These are phyloP conservation scores for Gadopsis marmoratus DNA, from an alignment of 2,797 vertebrate species.

Conservation along the genomic window DNA sequence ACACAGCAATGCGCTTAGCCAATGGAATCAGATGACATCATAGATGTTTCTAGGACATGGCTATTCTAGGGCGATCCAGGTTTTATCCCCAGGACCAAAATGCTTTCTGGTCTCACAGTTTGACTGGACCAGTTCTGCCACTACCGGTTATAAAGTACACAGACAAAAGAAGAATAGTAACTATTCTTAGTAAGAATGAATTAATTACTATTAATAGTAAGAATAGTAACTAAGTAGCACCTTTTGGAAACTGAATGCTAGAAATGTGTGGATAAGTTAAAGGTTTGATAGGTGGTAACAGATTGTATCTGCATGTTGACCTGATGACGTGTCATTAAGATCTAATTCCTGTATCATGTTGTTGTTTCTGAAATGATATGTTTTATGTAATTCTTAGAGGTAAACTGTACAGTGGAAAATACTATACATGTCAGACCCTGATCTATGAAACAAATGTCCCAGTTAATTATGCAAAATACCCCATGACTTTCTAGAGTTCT, in stretches of 20 bases:
- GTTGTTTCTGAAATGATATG: neutral
- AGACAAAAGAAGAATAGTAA: neutral
- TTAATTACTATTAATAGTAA: no score
- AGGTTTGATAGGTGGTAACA: neutral
- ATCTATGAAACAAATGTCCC: neutral
- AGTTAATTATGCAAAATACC: neutral
- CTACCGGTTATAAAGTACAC: conserved; percentile 25
- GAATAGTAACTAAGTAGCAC: conserved; percentile 16
- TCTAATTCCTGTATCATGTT: neutral
- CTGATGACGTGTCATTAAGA: neutral
- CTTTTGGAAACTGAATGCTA: neutral
- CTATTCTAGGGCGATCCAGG: conserved; percentile 66
- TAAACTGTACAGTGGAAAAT: neutral
- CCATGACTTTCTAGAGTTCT: neutral
- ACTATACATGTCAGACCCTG: neutral
- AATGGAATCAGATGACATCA: conserved; percentile 66
- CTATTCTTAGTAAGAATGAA: no score
- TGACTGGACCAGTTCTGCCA: conserved; percentile 63
- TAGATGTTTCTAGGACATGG: conserved; percentile 69
- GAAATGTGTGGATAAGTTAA: neutral
- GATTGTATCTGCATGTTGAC: neutral
- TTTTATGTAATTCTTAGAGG: neutral
- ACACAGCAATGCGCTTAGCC: conserved; percentile 19
- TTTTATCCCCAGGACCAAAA: conserved; percentile 66
- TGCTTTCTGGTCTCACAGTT: conserved; percentile 59